Base-by-base conservation (phyloP, 2,888 invertebrate genomes). In the Corythucha ciliata region DNA sequence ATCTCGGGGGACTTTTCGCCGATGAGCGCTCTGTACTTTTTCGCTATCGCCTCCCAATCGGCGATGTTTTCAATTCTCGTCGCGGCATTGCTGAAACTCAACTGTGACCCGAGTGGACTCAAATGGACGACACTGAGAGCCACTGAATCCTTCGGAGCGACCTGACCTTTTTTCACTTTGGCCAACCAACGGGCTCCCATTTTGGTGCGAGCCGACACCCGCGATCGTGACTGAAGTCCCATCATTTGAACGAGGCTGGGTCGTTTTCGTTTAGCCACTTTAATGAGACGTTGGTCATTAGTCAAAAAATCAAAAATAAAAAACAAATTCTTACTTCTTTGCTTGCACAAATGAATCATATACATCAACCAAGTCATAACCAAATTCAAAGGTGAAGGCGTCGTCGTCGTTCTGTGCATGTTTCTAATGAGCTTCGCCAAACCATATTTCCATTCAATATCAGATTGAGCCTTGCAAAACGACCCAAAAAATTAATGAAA, bases 391-490 rank as follows among this genome's bases (percentile, higher is more conserved):
- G 98, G 98, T 12, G 97, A 88, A 0, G 98, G 97, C 1, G 98
- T 96, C 1, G 96, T 93, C 51, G 88, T 92, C 6, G 96, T 94
- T 64, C 86, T 81, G 72, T 96, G 97, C 96, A 98, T 98, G 67
- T 94, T 94, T 60, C 97, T 77, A 67, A 98, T 94, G 66, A 98
- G 76, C 71, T 98, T 98, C 48, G 97, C 97, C 65, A 98, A 72
- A 24, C 98, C 97, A 68, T 94, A 99, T 72, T 98, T 98, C 98
- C 98, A 98, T 72, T 99, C 98, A 64, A 93, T 96, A 72, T 98
- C 98, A 39, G 97, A 97, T 80, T 97, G 96, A 29, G 96, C 96
- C 81, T 98, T 90, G 8, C 57, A 54, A 4, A 39, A 33, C 14
- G 8, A 3, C 18, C 18, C n/a, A 6, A 32, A 41, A 42, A 39